phyloP scores from a whole-genome alignment of 1,140 invertebrate species.

The Halictus rubicundus region DNA sequence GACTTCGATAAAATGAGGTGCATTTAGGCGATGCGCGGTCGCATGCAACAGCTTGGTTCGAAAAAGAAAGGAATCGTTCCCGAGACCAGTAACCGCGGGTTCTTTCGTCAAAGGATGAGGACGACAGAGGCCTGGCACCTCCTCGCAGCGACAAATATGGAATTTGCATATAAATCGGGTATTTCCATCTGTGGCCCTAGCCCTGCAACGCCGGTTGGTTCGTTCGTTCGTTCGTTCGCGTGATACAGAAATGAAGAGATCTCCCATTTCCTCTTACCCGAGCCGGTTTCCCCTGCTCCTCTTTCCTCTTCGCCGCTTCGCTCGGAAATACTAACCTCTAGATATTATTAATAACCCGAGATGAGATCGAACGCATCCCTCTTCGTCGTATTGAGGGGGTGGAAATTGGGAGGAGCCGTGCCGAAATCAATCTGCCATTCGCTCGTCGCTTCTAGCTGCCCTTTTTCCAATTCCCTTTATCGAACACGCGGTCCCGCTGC shows the following conservation, averaged over 20 bases:
- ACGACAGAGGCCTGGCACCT: conserved; percentile 50
- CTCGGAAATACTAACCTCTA: conserved; percentile 78
- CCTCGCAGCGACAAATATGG: conserved; percentile 84
- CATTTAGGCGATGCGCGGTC: neutral
- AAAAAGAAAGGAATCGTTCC: conserved; percentile 2
- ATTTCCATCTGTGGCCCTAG: conserved; percentile 84
- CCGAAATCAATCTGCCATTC: conserved; percentile 79
- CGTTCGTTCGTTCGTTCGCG: conserved; percentile 69
- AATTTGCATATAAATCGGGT: conserved; percentile 88
- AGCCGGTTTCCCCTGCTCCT: conserved; percentile 24
- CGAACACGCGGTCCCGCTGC: conserved; percentile 28
- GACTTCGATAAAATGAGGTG: neutral
- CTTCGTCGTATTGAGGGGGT: conserved; percentile 57
- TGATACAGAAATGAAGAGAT: conserved; percentile 80
- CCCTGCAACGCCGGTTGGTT: conserved; percentile 63
- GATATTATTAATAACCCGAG: conserved; percentile 81
- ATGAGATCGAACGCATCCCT: conserved; percentile 77
- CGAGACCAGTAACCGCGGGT: conserved; percentile 18
- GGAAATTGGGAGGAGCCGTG: conserved; percentile 58
- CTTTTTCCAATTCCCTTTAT: conserved; percentile 56
- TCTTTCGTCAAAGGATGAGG: conserved; percentile 54
- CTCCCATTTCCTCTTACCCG: conserved; percentile 71
- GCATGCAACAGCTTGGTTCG: neutral
- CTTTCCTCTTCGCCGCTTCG: conserved; percentile 43
- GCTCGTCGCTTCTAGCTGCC: conserved; percentile 66